Evolutionary conservation across 2,888 invertebrate genomes (phyloP).

Genomic region (Phytoseiulus persimilis): DNA sequence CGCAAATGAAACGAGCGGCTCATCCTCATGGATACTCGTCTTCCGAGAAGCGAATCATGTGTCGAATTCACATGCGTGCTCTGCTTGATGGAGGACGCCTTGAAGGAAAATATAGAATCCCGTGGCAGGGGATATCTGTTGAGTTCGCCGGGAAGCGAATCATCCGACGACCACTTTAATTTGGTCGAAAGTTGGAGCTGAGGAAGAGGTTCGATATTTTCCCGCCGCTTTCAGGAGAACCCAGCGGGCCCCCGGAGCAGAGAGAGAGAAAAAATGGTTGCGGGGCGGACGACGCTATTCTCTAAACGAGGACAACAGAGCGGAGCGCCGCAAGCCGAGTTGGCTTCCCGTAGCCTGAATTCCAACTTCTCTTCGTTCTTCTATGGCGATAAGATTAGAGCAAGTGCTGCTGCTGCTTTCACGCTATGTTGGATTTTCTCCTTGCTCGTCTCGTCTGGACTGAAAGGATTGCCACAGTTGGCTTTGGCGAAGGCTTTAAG

Average conservation of each 20-base stretch:
- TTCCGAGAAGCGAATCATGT: no score
- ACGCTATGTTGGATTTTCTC: conserved; percentile 5
- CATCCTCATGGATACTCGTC: not conserved
- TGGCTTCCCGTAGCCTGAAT: not conserved
- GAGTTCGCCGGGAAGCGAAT: not conserved
- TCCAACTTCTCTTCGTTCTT: not conserved
- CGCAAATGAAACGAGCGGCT: not conserved
- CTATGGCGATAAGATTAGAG: not conserved
- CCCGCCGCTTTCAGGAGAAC: not conserved
- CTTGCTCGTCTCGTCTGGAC: not conserved
- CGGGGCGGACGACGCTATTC: not conserved
- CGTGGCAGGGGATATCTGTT: not conserved
- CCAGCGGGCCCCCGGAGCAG: not conserved
- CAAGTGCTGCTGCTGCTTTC: not conserved
- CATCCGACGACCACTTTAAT: not conserved
- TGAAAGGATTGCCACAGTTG: not conserved
- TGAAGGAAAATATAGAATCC: not conserved
- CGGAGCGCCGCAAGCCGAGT: not conserved
- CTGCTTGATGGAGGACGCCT: not conserved
- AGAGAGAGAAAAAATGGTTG: not conserved
- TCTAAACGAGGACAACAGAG: conserved; percentile 5
- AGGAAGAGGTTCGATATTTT: not conserved
- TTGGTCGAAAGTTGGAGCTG: not conserved
- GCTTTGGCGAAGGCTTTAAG: not conserved
- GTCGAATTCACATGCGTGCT: no score